Conservation (phyloP, 2,797 vertebrate species). For the Pangasius larnaudii region DNA sequence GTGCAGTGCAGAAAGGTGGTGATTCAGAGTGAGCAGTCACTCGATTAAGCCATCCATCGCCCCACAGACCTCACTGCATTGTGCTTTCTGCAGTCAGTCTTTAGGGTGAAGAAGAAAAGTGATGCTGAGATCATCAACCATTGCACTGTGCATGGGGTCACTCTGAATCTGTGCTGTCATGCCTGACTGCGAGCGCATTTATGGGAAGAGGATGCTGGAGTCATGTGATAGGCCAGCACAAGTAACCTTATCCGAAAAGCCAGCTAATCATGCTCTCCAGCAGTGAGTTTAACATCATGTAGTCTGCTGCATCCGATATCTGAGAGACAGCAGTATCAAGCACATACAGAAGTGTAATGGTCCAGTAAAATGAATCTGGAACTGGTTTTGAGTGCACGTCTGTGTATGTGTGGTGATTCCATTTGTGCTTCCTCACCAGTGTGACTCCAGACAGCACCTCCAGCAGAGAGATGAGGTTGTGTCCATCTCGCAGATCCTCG, state of each 20-base stretch:
- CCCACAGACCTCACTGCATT: conserved; percentile 16
- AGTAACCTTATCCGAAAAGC: background rate
- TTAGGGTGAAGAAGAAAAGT: conserved; percentile 24
- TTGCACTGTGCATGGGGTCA: background rate
- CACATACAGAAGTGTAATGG: background rate
- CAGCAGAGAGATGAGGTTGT: conserved; percentile 88
- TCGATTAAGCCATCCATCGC: conserved; percentile 28
- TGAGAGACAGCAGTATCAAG: background rate
- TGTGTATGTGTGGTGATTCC: background rate
- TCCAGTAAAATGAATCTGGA: background rate
- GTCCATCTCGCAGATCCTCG: conserved; percentile 86
- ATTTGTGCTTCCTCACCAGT: conserved; percentile 78
- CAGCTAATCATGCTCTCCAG: background rate
- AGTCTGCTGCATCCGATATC: no score
- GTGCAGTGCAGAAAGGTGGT: background rate
- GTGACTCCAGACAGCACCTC: conserved; percentile 90
- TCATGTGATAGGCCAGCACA: background rate
- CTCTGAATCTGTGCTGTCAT: background rate
- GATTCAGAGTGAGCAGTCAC: conserved; percentile 35
- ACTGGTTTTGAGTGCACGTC: background rate
- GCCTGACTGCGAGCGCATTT: background rate
- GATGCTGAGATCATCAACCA: conserved; percentile 19
- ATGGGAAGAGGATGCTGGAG: background rate
- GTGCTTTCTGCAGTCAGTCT: conserved; percentile 21
- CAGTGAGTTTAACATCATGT: background rate